A percentile compares a stretch with the other conserved stretches of the same genome.
Conservation (phyloP, 2,797 vertebrate genomes). For the Sebastes minor region DNA sequence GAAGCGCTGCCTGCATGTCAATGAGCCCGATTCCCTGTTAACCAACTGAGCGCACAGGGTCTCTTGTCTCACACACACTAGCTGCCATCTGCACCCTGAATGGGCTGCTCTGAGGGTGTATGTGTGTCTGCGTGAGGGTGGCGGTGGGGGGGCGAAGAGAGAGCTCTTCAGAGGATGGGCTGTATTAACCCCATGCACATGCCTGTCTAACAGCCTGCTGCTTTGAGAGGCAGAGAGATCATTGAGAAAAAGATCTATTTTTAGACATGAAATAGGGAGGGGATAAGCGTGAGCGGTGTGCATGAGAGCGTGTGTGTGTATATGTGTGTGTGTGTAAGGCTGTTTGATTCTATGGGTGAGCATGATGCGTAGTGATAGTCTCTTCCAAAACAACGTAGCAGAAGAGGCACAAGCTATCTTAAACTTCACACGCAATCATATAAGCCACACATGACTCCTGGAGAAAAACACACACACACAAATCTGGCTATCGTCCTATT, state of each 20-base stretch:
- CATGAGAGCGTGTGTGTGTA: background rate
- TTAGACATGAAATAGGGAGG: constrained; percentile 73
- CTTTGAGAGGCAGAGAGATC: constrained; percentile 72
- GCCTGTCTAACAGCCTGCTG: constrained; percentile 67
- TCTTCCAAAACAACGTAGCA: constrained; percentile 67
- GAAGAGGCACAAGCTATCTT: constrained; percentile 60
- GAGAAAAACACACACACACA: constrained; percentile 39
- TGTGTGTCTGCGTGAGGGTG: constrained; percentile 9
- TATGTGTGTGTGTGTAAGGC: constrained; percentile 11
- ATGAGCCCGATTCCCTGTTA: constrained; percentile 71
- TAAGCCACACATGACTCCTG: constrained; percentile 53
- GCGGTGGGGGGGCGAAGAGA: constrained; percentile 17
- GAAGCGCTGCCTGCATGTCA: constrained; percentile 72
- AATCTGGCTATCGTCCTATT: constrained; percentile 71
- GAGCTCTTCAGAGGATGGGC: constrained; percentile 61
- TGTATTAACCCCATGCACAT: constrained; percentile 69
- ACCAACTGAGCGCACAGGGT: constrained; percentile 58
- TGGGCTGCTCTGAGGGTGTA: constrained; percentile 54
- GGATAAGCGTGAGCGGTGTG: constrained; percentile 50
- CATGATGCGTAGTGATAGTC: constrained; percentile 66
- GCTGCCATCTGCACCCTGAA: constrained; percentile 82
- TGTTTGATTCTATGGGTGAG: constrained; percentile 67
- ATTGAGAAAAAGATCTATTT: constrained; percentile 78
- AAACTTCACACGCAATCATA: constrained; percentile 68
- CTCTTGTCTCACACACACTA: constrained; percentile 77